phyloP scores from a whole-genome alignment of 2,888 invertebrate genomes.

The Dusona sp. region DNA sequence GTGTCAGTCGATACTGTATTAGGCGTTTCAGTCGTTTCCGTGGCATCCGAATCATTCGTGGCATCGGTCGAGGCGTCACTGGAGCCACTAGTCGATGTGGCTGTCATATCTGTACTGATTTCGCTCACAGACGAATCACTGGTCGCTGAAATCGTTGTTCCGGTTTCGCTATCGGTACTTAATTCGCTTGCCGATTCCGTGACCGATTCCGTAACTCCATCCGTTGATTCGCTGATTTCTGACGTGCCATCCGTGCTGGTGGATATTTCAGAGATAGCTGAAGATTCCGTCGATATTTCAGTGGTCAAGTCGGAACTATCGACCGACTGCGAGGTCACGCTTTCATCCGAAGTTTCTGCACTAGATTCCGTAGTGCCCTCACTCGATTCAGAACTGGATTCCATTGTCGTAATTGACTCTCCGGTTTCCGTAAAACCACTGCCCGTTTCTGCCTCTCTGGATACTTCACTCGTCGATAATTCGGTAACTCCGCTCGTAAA shows the following conservation, averaged over 20 bases:
- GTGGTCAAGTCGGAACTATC: constrained; percentile 50
- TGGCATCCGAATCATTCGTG: neutral
- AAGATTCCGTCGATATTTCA: constrained; percentile 45
- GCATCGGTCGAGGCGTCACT: constrained; percentile 35
- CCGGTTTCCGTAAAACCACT: constrained; percentile 65
- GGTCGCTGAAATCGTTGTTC: constrained; percentile 62
- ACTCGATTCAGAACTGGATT: constrained; percentile 68
- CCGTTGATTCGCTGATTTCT: constrained; percentile 35
- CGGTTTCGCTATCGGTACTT: constrained; percentile 11
- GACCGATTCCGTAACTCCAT: neutral
- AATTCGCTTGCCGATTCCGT: constrained; percentile 43
- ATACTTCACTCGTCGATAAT: constrained; percentile 66
- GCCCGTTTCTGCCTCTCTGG: constrained; percentile 67
- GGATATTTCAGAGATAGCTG: constrained; percentile 65
- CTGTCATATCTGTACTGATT: constrained; percentile 43
- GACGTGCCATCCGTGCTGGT: constrained; percentile 57
- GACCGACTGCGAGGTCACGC: constrained; percentile 42
- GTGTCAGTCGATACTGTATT: too few relatives aligned
- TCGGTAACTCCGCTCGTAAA: constrained; percentile 40
- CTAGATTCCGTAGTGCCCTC: constrained; percentile 67
- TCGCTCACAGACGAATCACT: constrained; percentile 53
- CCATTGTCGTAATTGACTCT: constrained; percentile 73
- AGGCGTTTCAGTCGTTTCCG: too few relatives aligned
- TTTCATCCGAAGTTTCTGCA: constrained; percentile 77
- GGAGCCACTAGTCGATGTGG: constrained; percentile 70